phyloP scores from a whole-genome alignment of 2,888 invertebrate species.

The Drepana falcataria region DNA sequence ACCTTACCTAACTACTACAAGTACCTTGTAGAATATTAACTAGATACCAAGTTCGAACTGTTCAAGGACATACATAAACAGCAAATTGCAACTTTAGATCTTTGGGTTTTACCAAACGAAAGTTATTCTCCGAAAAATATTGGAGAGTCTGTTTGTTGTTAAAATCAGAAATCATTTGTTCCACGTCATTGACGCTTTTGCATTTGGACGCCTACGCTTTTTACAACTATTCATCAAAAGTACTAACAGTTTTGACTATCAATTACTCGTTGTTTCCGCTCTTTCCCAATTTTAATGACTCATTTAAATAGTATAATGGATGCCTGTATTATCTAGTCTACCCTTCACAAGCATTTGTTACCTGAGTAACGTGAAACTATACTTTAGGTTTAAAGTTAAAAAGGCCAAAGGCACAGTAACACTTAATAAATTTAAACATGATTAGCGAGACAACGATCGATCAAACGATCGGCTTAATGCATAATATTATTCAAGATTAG shows the following conservation, averaged over 20 bases:
- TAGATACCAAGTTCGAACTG: too few species aligned
- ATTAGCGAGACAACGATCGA: not conserved
- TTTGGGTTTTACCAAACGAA: constrained; percentile 50
- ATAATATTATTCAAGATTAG: constrained; percentile 8
- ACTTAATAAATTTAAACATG: not conserved
- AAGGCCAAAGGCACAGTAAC: not conserved
- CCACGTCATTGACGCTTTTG: constrained; percentile 26
- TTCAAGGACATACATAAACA: too few species aligned
- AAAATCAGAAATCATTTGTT: constrained; percentile 39
- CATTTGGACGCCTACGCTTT: constrained; percentile 11
- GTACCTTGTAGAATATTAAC: too few species aligned
- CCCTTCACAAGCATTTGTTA: not conserved
- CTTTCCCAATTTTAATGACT: too few species aligned
- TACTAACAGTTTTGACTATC: not conserved
- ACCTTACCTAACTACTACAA: too few species aligned
- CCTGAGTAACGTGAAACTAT: not conserved
- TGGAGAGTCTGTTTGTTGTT: constrained; percentile 47
- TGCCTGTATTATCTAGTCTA: too few species aligned
- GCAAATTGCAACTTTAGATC: constrained; percentile 6
- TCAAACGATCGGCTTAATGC: not conserved
- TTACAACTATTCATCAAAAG: constrained; percentile 10
- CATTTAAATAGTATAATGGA: too few species aligned
- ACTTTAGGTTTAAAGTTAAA: not conserved
- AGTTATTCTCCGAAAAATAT: constrained; percentile 60
- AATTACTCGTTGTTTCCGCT: not conserved